Evolutionary conservation across 2,113 vertebrate genomes (phyloP).

Genomic region (Salminus brasiliensis): DNA sequence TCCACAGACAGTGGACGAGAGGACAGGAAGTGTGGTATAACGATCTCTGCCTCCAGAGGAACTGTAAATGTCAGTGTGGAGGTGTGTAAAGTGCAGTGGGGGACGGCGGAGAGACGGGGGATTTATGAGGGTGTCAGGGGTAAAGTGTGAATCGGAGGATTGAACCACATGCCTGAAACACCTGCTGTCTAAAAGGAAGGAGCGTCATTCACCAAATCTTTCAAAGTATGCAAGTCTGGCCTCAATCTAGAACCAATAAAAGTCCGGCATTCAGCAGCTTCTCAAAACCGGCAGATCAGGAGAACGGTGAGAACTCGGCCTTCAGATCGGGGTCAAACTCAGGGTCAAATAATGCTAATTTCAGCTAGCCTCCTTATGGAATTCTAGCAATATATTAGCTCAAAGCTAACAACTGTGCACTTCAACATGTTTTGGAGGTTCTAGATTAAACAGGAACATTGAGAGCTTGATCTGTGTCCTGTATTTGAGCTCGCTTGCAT

Average conservation of each 20-base stretch:
- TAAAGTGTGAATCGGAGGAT: conserved; percentile 1
- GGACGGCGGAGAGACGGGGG: neutral
- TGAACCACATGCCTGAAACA: neutral
- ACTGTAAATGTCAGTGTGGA: conserved; percentile 60
- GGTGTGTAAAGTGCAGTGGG: conserved; percentile 34
- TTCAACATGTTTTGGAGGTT: no score
- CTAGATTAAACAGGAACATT: no score
- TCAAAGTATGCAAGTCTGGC: neutral
- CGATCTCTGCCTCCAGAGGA: conserved; percentile 55
- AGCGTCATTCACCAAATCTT: neutral
- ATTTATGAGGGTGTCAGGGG: neutral
- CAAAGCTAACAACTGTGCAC: no score
- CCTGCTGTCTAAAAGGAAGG: neutral
- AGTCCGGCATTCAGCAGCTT: neutral
- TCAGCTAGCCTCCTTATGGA: no score
- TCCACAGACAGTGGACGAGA: conserved; percentile 32
- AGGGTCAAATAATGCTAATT: no score
- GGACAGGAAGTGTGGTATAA: conserved; percentile 46
- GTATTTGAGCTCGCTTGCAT: no score
- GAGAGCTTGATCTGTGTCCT: no score
- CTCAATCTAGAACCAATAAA: no score
- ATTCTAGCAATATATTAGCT: no score
- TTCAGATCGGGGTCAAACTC: no score
- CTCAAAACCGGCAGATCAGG: neutral
- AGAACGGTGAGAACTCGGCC: neutral